These are phyloP conservation scores for Rhinolophus ferrumequinum DNA, from an alignment of 2,113 vertebrate genomes.

Conservation along the genomic window DNA sequence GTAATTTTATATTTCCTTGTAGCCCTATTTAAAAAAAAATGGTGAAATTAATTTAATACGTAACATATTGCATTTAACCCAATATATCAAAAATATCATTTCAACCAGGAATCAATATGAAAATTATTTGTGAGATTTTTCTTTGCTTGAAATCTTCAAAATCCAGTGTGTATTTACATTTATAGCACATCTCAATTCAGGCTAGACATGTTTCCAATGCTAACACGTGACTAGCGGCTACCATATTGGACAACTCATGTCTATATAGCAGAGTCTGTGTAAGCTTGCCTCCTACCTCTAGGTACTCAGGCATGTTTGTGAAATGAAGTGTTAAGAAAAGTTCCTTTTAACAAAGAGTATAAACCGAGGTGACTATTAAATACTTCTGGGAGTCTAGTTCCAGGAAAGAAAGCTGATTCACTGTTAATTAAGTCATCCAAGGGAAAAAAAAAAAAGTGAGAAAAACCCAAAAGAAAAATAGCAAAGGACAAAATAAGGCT, in stretches of 20 bases:
- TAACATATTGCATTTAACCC: not conserved
- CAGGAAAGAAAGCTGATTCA: slow-evolving; percentile 19
- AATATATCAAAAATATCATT: slow-evolving; percentile 21
- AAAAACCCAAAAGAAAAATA: slow-evolving; percentile 51
- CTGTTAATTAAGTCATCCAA: not conserved
- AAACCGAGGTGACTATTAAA: slow-evolving; percentile 8
- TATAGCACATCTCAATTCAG: not conserved
- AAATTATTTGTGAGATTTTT: not conserved
- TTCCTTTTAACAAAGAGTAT: not conserved
- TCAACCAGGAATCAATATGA: not conserved
- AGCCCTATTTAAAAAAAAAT: not conserved
- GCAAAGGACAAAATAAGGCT: slow-evolving; percentile 37
- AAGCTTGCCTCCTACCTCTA: not conserved
- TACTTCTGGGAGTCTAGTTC: slow-evolving; percentile 21
- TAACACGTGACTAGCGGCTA: not conserved
- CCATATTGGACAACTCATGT: not conserved
- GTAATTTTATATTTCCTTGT: not conserved
- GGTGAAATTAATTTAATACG: not conserved
- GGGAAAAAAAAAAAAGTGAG: not conserved
- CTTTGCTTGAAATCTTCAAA: not conserved
- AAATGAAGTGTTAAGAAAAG: not conserved
- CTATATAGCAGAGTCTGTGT: not conserved
- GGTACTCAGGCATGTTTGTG: not conserved
- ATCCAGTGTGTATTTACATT: not conserved
- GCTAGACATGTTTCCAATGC: not conserved